phyloP scores from a whole-genome alignment of 2,888 invertebrate genomes.

The Eristalis tenax region DNA sequence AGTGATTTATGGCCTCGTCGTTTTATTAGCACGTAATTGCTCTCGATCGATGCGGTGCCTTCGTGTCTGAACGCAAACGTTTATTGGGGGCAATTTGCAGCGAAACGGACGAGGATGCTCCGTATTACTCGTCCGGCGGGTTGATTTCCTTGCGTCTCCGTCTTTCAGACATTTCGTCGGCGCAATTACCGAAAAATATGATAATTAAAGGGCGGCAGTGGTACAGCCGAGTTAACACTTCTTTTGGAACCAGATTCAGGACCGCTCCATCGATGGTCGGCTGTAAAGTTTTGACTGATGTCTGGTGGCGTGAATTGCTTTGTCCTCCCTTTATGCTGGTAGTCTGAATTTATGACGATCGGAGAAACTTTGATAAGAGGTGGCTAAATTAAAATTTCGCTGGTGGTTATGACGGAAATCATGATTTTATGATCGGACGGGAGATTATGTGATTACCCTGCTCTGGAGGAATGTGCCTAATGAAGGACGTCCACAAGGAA shows the following conservation, averaged over 20 bases:
- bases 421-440: slow-evolving; percentile 40
- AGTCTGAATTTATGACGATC: slow-evolving; percentile 53
- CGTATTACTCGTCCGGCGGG: slow-evolving; percentile 50
- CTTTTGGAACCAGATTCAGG: slow-evolving; percentile 28
- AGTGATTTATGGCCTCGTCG: slow-evolving; percentile 63
- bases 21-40: slow-evolving; percentile 65
- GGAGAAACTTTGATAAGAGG: slow-evolving; percentile 25
- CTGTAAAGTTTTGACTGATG: slow-evolving; percentile 54
- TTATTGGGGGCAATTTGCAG: slow-evolving; percentile 59
- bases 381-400: slow-evolving; percentile 42
- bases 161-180: slow-evolving; percentile 74
- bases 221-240: slow-evolving; percentile 81
- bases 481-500: not conserved
- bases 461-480: not conserved
- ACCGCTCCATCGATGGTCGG: slow-evolving; percentile 8
- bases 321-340: not conserved
- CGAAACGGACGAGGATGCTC: slow-evolving; percentile 34
- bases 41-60: slow-evolving; percentile 44
- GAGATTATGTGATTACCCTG: slow-evolving; percentile 31
- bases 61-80: slow-evolving; percentile 17
- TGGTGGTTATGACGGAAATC: slow-evolving; percentile 32
- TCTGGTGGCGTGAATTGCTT: slow-evolving; percentile 56
- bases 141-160: not conserved
- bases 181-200: slow-evolving; percentile 78
- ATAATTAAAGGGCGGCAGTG: slow-evolving; percentile 81